A percentile compares a stretch with the other conserved stretches of the same genome.
These are phyloP conservation scores for Crioceris asparagi DNA, from an alignment of 2,888 invertebrate genomes.

Conservation along the genomic window DNA sequence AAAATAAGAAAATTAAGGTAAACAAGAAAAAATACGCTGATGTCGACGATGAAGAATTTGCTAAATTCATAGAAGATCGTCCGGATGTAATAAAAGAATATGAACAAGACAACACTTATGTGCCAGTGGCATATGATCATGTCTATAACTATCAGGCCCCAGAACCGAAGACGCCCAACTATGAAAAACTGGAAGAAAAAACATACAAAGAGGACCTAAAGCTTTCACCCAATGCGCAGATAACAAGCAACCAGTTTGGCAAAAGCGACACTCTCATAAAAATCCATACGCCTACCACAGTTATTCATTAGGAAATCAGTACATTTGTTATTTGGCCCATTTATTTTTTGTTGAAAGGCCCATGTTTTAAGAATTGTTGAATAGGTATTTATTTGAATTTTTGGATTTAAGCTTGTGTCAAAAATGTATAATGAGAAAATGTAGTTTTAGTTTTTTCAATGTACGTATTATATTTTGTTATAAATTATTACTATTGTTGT, in stretches of 20 bases:
- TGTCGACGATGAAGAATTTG: background rate
- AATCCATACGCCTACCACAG: constrained; percentile 11
- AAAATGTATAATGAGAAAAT: too few species aligned
- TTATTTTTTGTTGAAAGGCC: constrained; percentile 2
- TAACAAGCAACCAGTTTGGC: constrained; percentile 22
- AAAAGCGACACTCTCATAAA: constrained; percentile 18
- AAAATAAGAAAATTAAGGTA: background rate
- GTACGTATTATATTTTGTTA: too few species aligned
- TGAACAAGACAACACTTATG: constrained; percentile 1
- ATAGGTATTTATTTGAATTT: too few species aligned
- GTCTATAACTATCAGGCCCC: constrained; percentile 16
- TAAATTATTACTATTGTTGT: too few species aligned
- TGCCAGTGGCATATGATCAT: constrained; percentile 18
- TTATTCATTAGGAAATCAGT: background rate
- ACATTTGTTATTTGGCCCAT: constrained; percentile 2
- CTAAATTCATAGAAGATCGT: background rate
- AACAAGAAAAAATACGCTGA: constrained; percentile 1
- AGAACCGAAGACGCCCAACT: constrained; percentile 16
- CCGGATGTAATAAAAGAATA: constrained; percentile 1
- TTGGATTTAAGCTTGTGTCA: too few species aligned
- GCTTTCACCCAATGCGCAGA: constrained; percentile 27
- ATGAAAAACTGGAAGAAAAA: constrained; percentile 21
- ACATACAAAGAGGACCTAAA: constrained; percentile 23
- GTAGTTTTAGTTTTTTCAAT: too few species aligned
- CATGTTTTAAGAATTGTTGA: too few species aligned